Base-by-base conservation (phyloP, 2,888 invertebrate species). In the Amblyjoppa fuscipennis region DNA sequence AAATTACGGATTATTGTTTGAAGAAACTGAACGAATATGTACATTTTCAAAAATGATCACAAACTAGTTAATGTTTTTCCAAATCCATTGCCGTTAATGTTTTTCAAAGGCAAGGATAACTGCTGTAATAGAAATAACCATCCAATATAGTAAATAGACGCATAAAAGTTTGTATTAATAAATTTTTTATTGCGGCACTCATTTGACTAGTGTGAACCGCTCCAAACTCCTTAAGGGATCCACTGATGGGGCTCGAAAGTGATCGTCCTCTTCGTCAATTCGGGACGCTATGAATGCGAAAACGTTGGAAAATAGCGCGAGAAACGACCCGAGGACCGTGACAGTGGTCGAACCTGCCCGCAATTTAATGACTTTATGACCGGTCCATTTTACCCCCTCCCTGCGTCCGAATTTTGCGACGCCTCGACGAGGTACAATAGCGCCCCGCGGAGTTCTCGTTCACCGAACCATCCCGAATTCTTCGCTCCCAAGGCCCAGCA, bases 341-440 rank as follows among this genome's bases (percentile, higher is more conserved):
- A 85, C 87, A 82, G 88, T 87, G 88, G 88, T 88, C 87, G 81
- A 83, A 89, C 85, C 87, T 89, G 88, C 90, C 90, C 89, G 87
- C 89, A 88, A 89, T 77, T 78, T 90, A 91, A 90, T 91, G 88
- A 90, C 87, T 90, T 91, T 89, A 90, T 81, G 89, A 85, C 84
- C 83, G 87, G 78, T 25, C n/a, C 71, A 56, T 74, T 51, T 66
- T 66, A 56, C 71, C 76, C 49, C 74, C 51, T 49, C 64, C 31
- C 13, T 41, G 49, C 45, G 16, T 49, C 45, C 45, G 16, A 49
- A 49, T 16, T 56, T 61, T 28, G 53, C 71, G 68, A 66, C 34
- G 31, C 64, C 53, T 61, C 45, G 53, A 13, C 45, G 64, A 64
- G n/a, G 53, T 66, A 74, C 74, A 80, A 68, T 73, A 69, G 71